Conservation (phyloP, 2,797 vertebrate species). For the Anabacerthia variegaticeps region DNA sequence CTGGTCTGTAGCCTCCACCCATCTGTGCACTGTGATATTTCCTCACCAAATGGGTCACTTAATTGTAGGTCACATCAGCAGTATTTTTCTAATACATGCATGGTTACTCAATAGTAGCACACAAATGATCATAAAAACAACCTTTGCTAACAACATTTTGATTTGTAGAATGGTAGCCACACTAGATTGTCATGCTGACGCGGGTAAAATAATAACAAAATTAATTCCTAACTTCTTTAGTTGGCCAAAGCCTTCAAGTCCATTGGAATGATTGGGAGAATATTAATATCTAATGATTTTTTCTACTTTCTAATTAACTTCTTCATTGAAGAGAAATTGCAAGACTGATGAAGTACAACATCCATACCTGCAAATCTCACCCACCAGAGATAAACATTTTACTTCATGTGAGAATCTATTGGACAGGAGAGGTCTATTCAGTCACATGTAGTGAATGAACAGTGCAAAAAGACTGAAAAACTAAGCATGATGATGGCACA, state of each 20-base stretch:
- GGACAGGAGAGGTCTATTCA: neutral
- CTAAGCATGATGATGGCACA: neutral
- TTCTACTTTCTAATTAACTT: neutral
- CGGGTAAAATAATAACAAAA: neutral
- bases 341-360: neutral
- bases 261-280: neutral
- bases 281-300: neutral
- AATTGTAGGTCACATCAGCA: neutral
- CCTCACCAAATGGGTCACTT: neutral
- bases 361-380: neutral
- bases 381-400: neutral
- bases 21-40: neutral
- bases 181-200: neutral
- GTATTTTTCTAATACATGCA: neutral
- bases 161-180: neutral
- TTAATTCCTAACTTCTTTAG: neutral
- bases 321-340: neutral
- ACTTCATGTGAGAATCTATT: neutral
- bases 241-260: neutral
- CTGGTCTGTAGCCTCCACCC: neutral
- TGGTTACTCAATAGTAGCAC: neutral
- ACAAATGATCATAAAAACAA: neutral
- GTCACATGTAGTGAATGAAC: neutral
- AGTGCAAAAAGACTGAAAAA: neutral
- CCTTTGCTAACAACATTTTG: neutral